Evolutionary conservation across 2,888 invertebrate species (phyloP).

Genomic region (Ornithoptera alexandrae): DNA sequence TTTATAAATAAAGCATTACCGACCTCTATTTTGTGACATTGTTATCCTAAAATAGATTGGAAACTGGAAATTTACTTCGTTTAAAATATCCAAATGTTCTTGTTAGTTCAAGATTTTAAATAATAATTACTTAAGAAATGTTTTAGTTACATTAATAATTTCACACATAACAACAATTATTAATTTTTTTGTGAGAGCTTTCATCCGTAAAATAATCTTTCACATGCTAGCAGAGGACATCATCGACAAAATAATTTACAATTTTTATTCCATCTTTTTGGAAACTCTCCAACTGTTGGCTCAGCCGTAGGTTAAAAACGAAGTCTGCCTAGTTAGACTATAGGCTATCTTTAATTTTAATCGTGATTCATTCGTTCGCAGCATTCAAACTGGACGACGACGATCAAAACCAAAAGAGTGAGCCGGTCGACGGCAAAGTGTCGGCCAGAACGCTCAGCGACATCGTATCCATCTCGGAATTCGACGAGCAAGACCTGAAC

Average conservation of each 20-base stretch:
- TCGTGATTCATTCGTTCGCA: conserved; percentile 43
- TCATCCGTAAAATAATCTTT: not conserved
- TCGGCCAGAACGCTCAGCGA: conserved; percentile 86
- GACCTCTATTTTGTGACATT: too few relatives aligned
- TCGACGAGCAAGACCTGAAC: conserved; percentile 82
- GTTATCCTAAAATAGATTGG: too few relatives aligned
- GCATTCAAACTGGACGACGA: conserved; percentile 81
- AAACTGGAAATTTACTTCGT: too few relatives aligned
- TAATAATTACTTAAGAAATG: too few relatives aligned
- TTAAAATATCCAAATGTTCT: too few relatives aligned
- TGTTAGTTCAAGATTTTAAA: too few relatives aligned
- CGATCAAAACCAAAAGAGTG: conserved; percentile 72
- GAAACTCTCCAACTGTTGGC: conserved; percentile 28
- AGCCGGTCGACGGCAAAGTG: conserved; percentile 74
- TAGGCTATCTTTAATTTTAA: conserved; percentile 14
- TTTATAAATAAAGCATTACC: too few relatives aligned
- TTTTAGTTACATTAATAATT: too few relatives aligned
- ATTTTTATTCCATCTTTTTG: conserved; percentile 30
- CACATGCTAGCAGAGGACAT: too few relatives aligned
- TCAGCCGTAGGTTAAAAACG: conserved; percentile 18
- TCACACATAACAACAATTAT: too few relatives aligned
- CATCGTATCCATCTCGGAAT: conserved; percentile 86
- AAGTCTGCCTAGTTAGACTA: conserved; percentile 12
- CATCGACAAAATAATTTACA: not conserved
- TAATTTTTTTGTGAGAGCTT: not conserved